phyloP scores from a whole-genome alignment of 2,888 invertebrate species.

The Orchesella flavescens region DNA sequence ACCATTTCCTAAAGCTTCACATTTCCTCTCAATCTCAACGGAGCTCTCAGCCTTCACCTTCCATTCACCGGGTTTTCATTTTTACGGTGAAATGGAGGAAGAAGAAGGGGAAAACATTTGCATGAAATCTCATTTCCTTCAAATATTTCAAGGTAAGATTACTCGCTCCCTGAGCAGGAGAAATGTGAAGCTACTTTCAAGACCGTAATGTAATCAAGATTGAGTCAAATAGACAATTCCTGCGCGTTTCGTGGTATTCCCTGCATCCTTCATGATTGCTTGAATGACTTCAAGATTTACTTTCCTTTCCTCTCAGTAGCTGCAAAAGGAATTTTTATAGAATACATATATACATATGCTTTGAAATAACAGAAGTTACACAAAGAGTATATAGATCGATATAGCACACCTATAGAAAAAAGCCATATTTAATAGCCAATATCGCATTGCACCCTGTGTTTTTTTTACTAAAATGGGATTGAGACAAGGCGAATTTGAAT shows the following conservation, averaged over 20 bases:
- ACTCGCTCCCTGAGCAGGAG: conserved; percentile 24
- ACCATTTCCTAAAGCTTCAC: no score
- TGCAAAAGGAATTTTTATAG: background rate
- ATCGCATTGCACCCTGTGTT: no score
- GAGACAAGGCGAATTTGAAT: no score
- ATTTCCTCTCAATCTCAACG: no score
- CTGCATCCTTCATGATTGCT: conserved; percentile 60
- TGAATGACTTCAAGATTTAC: conserved; percentile 44
- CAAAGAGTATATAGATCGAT: no score
- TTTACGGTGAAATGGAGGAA: no score
- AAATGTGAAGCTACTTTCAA: conserved; percentile 7
- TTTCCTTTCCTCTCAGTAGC: conserved; percentile 12
- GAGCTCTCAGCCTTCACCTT: no score
- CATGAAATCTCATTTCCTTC: conserved; percentile 63
- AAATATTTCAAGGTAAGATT: conserved; percentile 41
- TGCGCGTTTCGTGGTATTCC: conserved; percentile 42
- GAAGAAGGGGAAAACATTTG: conserved; percentile 18
- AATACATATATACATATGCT: conserved; percentile 8
- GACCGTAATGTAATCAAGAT: conserved; percentile 48
- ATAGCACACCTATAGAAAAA: background rate
- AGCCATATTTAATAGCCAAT: background rate
- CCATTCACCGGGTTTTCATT: no score
- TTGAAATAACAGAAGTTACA: background rate
- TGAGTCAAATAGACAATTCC: conserved; percentile 41
- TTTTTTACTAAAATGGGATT: no score